phyloP scores from a whole-genome alignment of 1,140 invertebrate species.

The Halotydeus destructor region DNA sequence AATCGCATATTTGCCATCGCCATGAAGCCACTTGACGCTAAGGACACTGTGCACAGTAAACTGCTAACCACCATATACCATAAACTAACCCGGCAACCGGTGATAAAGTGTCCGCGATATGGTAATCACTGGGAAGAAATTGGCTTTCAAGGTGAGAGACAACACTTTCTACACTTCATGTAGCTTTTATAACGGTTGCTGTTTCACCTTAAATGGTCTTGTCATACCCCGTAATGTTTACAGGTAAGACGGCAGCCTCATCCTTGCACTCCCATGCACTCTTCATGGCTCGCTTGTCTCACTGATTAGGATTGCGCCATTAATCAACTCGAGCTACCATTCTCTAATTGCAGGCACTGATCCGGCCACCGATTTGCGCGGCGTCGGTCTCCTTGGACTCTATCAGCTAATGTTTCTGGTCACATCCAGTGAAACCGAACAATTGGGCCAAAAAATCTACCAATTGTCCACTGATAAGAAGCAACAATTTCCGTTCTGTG shows the following conservation, averaged over 20 bases:
- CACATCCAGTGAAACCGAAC: constrained; percentile 22
- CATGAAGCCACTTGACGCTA: constrained; percentile 27
- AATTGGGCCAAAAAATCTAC: constrained; percentile 29
- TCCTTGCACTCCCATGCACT: too few relatives aligned
- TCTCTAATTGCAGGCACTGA: too few relatives aligned
- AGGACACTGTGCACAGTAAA: constrained; percentile 25
- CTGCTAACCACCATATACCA: constrained; percentile 33
- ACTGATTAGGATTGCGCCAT: not conserved
- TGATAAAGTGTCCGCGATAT: constrained; percentile 27
- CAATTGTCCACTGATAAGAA: constrained; percentile 29
- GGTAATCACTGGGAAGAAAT: constrained; percentile 36
- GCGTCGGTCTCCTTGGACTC: constrained; percentile 32
- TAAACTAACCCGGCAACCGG: constrained; percentile 26
- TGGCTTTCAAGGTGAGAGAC: constrained; percentile 38
- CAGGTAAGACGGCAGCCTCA: too few relatives aligned
- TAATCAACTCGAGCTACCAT: not conserved
- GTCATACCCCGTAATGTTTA: too few relatives aligned
- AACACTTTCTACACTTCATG: too few relatives aligned
- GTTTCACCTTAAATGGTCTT: not conserved
- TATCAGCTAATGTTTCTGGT: constrained; percentile 30
- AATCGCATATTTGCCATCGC: constrained; percentile 30
- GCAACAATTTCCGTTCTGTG: constrained; percentile 34
- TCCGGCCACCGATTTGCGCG: constrained; percentile 34
- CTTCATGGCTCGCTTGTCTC: too few relatives aligned
- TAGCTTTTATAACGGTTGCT: too few relatives aligned